phyloP scores from a whole-genome alignment of 2,113 vertebrate species.

The Patagioenas fasciata region DNA sequence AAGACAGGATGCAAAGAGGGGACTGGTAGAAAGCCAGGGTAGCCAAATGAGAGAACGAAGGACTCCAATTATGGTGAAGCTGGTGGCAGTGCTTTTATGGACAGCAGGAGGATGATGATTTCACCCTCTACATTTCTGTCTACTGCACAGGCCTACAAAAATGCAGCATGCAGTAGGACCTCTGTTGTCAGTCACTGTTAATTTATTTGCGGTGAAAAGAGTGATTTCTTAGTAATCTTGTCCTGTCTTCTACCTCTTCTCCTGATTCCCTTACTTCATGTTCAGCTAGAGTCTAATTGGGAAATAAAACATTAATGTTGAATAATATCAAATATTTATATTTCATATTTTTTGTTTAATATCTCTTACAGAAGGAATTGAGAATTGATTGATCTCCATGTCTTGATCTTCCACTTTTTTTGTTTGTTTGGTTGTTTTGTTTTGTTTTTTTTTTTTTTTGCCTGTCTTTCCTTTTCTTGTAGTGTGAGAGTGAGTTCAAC shows the following conservation, averaged over 20 bases:
- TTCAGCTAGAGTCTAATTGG: background rate
- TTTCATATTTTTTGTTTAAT: background rate
- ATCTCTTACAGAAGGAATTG: background rate
- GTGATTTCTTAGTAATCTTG: background rate
- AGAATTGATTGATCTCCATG: background rate
- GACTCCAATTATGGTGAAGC: background rate
- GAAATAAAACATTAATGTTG: background rate
- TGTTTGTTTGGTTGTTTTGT: too few relatives aligned
- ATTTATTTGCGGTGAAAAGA: background rate
- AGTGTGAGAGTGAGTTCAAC: background rate
- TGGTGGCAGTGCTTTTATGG: background rate
- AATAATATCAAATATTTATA: background rate
- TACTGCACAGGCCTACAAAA: background rate
- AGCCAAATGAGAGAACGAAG: background rate
- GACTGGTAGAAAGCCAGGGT: background rate
- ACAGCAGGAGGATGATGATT: background rate
- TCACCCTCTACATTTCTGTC: background rate
- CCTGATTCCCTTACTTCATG: background rate
- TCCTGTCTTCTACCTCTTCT: background rate
- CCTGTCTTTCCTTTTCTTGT: background rate
- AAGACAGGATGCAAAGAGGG: background rate
- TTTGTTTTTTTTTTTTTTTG: background rate
- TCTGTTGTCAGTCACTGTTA: background rate
- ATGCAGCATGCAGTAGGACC: background rate
- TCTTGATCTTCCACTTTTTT: background rate